Evolutionary conservation across 2,797 vertebrate species (phyloP), one percentile per base, ranked within the genome.

Genomic region (Typhlichthys subterraneus): DNA sequence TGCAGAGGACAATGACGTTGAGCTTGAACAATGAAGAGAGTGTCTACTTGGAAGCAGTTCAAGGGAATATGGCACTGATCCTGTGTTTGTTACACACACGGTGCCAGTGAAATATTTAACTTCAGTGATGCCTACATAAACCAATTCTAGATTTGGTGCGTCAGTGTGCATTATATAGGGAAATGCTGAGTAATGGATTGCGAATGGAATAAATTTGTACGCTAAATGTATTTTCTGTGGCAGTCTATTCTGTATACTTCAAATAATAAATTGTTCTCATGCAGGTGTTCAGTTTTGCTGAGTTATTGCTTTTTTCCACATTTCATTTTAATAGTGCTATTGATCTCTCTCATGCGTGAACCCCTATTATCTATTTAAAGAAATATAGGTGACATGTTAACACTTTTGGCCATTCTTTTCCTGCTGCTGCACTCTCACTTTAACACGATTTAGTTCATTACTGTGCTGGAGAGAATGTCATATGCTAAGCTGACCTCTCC

Each of bases 401-500:
- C 53, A 11, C 14, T 31, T 14, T 29, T 13, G 45, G 17, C 46
- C 57, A n/a, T 61, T 68, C 73, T 67, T 71, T 79, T 57, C 73
- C 71, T 57, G 46, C 42, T 61, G 23, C 55, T 55, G 23, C 0
- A 17, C 79, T 82, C 75, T 72, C 60, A 69, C 80, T 83, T 85
- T 73, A 79, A 70, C 76, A 45, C 71, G 79, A 86, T 85, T 85
- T 80, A 71, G 61, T 85, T 84, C 75, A 78, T 82, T 75, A 72
- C 55, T 66, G 70, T 23, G 72, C 81, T 57, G 70, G 61, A 59
- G 81, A 87, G 82, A 91, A 90, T 83, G 88, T 90, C 85, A 88
- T 87, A 90, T 91, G 88, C 85, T 83, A 87, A 90, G 83, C 84
- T 88, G 88, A 89, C 90, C 90, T 90, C 85, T 82, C 79, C 77